Conservation (phyloP, 1,140 invertebrate genomes). For the Vanessa atalanta region DNA sequence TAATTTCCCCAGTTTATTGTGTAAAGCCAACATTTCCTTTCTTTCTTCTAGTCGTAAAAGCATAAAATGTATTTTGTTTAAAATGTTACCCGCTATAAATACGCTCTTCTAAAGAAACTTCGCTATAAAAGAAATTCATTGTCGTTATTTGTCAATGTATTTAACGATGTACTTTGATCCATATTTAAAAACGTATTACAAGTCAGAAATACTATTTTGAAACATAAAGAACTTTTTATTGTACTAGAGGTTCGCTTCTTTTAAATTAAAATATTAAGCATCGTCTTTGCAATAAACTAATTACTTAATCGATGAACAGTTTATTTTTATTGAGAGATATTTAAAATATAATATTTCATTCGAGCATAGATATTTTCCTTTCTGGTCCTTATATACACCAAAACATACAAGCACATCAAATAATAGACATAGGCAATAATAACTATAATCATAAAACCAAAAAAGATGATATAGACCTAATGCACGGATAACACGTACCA, state of each 20-base stretch:
- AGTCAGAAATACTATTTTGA: neutral
- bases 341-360: too few relatives aligned
- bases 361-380: too few relatives aligned
- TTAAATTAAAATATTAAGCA: neutral
- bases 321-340: too few relatives aligned
- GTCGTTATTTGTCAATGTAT: neutral
- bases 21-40: neutral
- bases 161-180: neutral
- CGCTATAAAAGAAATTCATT: neutral
- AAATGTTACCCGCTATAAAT: neutral
- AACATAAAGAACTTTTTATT: neutral
- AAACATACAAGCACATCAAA: too few relatives aligned
- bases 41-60: neutral
- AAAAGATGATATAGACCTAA: too few relatives aligned
- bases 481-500: too few relatives aligned
- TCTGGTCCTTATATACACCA: too few relatives aligned
- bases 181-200: neutral
- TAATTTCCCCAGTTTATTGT: neutral
- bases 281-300: too few relatives aligned
- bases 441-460: too few relatives aligned
- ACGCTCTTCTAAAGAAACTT: neutral
- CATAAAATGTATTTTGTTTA: neutral
- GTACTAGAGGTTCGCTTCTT: neutral
- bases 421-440: too few relatives aligned
- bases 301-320: too few relatives aligned